Base-by-base conservation (phyloP, 2,888 invertebrate species). In the Meganola albula region DNA sequence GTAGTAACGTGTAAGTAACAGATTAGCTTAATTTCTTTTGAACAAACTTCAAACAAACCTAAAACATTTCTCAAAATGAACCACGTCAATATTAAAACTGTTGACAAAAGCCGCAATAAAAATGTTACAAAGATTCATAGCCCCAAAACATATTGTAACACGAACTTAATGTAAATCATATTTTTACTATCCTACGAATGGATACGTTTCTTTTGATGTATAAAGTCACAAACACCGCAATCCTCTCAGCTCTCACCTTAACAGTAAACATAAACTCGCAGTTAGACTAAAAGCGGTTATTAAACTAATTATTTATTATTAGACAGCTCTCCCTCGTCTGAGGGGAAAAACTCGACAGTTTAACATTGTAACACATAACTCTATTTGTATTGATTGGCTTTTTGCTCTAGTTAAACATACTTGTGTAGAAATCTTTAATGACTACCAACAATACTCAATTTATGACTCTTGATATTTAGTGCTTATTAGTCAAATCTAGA, bases 281-380 rank as follows among this genome's bases (percentile, higher is more conserved):
- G 49, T 51, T n/a, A 42, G 62, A 50, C 69, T 78, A 72, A 79
- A 79, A 76, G 76, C 75, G 48, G 63, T 70, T 82, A 83, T 84
- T 82, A 80, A 78, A 77, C 72, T 74, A 78, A 82, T 83, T 79
- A 78, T 74, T 75, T 64, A 74, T 74, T 78, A 80, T 77, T 79
- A 80, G 57, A 62, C 53, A 58, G 63, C 73, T 76, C 74, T 73
- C 72, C 58, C 58, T 55, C 53, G 50, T 52, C 45, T 51, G 57
- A 54, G 53, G 63, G 71, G 75, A 78, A 57, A 63, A 20, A n/a
- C 4, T 20, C 20, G 66, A 69, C 67, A 64, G 68, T 74, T 69
- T 69, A 63, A 52, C 66, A 57, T 64, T 58, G 59, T 55, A 58
- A 57, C 63, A 59, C 62, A 61, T 68, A 71, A 70, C 62, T 71